Base-by-base conservation (phyloP, 2,797 vertebrate genomes). In the Cirrhinus mrigala region DNA sequence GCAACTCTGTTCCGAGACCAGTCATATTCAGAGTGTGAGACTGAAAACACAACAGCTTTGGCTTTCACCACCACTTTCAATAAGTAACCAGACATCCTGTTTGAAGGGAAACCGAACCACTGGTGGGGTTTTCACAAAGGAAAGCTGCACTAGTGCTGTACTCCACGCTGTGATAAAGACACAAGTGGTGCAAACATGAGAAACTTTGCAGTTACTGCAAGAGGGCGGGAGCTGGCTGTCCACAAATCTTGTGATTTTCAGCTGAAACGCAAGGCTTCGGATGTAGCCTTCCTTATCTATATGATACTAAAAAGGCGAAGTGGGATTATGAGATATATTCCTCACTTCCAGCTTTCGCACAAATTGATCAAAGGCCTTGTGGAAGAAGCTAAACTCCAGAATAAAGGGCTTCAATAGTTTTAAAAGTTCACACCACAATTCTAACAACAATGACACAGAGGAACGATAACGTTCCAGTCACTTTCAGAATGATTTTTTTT, bases 21-120 rank as follows among this genome's bases (percentile, higher is more conserved):
- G 79, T 88, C 92, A 92, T 92, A 92, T 91, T 81, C 92, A 90
- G 94, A 93, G 92, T 91, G 92, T 93, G 93, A 93, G 91, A 90
- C 91, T 87, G 88, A 93, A 91, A 93, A 92, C 86, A 81, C 89
- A 89, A 88, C 90, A 92, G 87, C 87, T 86, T 88, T 90, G 84
- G 91, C 90, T 93, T 94, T 92, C 90, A 94, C 94, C 92, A 78
- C 92, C 90, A 93, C 93, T 94, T 94, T 95, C 94, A 93, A 91
- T 91, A 93, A 90, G 90, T 90, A 94, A 94, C 93, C 94, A 89
- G 81, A 89, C 93, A 94, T 95, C 94, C 94, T 93, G 94, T 95
- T 91, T 94, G 90, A 91, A 93, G 91, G 92, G 92, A 94, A 92
- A 92, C 91, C 90, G 90, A 91, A 88, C 93, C 89, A 89, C 89